A percentile compares a stretch with the other conserved stretches of the same genome.
These are phyloP conservation scores for Troides oblongomaculatus DNA, from an alignment of 2,888 invertebrate genomes.

Conservation along the genomic window DNA sequence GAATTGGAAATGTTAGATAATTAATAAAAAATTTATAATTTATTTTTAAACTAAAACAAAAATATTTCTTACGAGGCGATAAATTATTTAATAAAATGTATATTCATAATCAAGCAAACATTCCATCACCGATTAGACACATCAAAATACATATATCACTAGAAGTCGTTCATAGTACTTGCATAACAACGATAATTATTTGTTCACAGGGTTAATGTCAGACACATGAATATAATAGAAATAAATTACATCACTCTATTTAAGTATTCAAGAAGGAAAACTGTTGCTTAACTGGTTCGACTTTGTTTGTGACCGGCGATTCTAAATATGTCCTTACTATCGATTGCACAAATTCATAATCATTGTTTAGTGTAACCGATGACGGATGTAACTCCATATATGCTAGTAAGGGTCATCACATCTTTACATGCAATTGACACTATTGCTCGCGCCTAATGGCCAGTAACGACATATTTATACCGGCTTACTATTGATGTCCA, in stretches of 20 bases:
- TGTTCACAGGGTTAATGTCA: slow-evolving; percentile 34
- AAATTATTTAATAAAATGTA: too few species aligned
- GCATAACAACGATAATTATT: slow-evolving; percentile 28
- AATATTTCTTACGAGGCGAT: too few species aligned
- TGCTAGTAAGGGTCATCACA: slow-evolving; percentile 7
- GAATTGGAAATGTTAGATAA: too few species aligned
- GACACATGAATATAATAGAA: slow-evolving; percentile 37
- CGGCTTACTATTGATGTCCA: slow-evolving; percentile 14
- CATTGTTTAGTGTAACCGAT: slow-evolving; percentile 18
- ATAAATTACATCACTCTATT: slow-evolving; percentile 47
- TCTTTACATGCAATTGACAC: slow-evolving; percentile 20
- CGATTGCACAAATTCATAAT: slow-evolving; percentile 28
- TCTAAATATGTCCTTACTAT: slow-evolving; percentile 28
- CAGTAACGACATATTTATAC: slow-evolving; percentile 18
- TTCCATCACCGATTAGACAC: neutral
- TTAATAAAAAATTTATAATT: too few species aligned
- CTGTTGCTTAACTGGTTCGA: slow-evolving; percentile 46
- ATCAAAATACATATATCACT: neutral
- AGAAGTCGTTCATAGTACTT: slow-evolving; percentile 11
- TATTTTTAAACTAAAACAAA: too few species aligned
- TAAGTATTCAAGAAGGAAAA: slow-evolving; percentile 50
- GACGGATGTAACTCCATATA: slow-evolving; percentile 17
- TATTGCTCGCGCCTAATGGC: slow-evolving; percentile 18
- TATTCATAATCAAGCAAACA: too few species aligned
- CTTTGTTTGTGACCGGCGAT: slow-evolving; percentile 29